A percentile compares a stretch with the other conserved stretches of the same genome.
These are phyloP conservation scores for Rhysida immarginata DNA, from an alignment of 1,140 invertebrate species.

Conservation along the genomic window DNA sequence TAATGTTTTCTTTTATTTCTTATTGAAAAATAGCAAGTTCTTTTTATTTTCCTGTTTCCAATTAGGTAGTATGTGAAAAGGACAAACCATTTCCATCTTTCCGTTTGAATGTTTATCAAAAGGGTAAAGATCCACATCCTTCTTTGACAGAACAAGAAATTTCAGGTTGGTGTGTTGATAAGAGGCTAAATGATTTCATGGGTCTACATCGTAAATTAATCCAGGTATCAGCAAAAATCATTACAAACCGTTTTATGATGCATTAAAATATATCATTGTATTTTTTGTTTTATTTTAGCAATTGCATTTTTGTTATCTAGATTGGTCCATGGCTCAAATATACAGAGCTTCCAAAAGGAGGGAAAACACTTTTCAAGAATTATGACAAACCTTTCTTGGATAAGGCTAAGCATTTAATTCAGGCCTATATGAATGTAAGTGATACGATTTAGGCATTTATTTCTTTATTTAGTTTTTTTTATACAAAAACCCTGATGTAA, in stretches of 20 bases:
- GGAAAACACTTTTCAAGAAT: slow-evolving; percentile 33
- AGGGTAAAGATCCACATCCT: slow-evolving; percentile 42
- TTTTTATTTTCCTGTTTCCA: slow-evolving; percentile 9
- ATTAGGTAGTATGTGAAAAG: slow-evolving; percentile 53
- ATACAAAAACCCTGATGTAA: too few relatives aligned
- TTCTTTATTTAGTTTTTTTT: too few relatives aligned
- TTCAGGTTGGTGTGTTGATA: slow-evolving; percentile 54
- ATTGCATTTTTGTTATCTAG: slow-evolving; percentile 32
- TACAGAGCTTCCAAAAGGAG: slow-evolving; percentile 48
- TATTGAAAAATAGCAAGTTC: not conserved
- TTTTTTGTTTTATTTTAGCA: slow-evolving; percentile 10
- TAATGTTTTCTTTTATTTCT: not conserved
- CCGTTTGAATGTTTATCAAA: slow-evolving; percentile 61
- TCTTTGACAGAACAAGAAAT: slow-evolving; percentile 40
- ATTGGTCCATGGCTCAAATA: slow-evolving; percentile 61
- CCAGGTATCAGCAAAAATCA: too few relatives aligned
- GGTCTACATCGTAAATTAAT: slow-evolving; percentile 67
- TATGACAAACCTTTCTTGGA: slow-evolving; percentile 62
- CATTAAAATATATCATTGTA: too few relatives aligned
- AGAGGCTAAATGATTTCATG: slow-evolving; percentile 66
- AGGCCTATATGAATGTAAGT: slow-evolving; percentile 64
- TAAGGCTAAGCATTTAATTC: slow-evolving; percentile 58
- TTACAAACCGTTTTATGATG: too few relatives aligned
- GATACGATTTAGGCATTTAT: too few relatives aligned
- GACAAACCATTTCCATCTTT: slow-evolving; percentile 53